Percentiles rank a stretch among this genome's conserved stretches.
Conservation (phyloP, 2,888 invertebrate species). For the Auanema sp. region DNA sequence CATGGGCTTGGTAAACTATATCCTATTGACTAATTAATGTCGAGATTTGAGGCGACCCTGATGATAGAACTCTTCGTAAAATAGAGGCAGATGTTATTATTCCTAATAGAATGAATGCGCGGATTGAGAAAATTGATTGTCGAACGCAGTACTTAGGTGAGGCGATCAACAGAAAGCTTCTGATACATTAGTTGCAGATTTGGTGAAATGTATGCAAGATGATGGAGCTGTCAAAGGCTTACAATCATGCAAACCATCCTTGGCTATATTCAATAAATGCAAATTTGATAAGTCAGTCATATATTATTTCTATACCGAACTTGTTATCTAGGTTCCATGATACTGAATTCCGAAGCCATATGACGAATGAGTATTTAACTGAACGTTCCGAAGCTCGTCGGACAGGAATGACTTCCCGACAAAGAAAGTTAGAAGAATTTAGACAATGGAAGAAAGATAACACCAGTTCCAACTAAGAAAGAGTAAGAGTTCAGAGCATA, state of each 20-base stretch:
- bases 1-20: conserved; percentile 48
- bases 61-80: conserved; percentile 80
- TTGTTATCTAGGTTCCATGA: conserved; percentile 53
- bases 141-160: conserved; percentile 44
- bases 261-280: conserved; percentile 56
- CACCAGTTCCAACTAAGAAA: conserved; percentile 7
- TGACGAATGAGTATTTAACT: conserved; percentile 56
- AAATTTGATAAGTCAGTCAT: conserved; percentile 52
- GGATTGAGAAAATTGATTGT: conserved; percentile 81
- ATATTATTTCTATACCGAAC: neutral
- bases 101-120: conserved; percentile 84
- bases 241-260: conserved; percentile 45
- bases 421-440: conserved; percentile 54
- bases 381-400: conserved; percentile 41
- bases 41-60: conserved; percentile 72
- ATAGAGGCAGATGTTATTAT: conserved; percentile 86
- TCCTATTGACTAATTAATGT: neutral
- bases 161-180: neutral
- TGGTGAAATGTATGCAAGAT: conserved; percentile 53
- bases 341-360: conserved; percentile 48
- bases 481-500: neutral
- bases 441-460: conserved; percentile 54
- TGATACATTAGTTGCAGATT: conserved; percentile 27
- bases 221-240: conserved; percentile 54
- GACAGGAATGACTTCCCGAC: conserved; percentile 31